A percentile compares a stretch with the other conserved stretches of the same genome.
These are phyloP conservation scores for Folsomia candida DNA, from an alignment of 2,888 invertebrate genomes.

Conservation along the genomic window DNA sequence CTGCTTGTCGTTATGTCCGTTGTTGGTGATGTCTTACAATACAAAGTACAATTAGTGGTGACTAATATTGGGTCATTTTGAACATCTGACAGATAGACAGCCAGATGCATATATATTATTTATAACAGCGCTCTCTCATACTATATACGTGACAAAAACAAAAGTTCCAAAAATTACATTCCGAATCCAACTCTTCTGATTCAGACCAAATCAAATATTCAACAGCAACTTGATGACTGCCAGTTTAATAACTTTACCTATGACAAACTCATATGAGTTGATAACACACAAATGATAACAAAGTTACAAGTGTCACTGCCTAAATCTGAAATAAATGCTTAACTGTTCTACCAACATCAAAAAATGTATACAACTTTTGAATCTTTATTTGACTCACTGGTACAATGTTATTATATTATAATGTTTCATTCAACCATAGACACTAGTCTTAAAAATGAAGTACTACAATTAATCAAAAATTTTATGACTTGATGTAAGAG, in stretches of 20 bases:
- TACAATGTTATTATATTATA: background rate
- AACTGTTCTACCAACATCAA: background rate
- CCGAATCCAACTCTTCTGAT: background rate
- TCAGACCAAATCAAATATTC: background rate
- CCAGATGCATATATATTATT: no score
- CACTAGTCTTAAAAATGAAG: background rate
- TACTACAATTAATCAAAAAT: background rate
- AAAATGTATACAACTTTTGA: background rate
- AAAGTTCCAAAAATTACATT: no score
- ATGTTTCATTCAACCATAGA: background rate
- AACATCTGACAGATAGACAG: no score
- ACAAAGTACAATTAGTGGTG: no score
- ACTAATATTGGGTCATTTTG: no score
- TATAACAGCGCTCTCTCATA: no score
- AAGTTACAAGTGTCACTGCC: background rate
- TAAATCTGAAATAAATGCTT: background rate
- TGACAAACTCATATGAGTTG: background rate
- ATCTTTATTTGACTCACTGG: background rate
- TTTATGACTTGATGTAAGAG: background rate
- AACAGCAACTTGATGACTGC: background rate
- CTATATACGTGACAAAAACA: no score
- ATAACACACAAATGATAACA: background rate
- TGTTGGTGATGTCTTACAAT: no score
- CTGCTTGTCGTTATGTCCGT: no score
- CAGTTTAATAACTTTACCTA: background rate